These are phyloP conservation scores for Mallotus villosus DNA, from an alignment of 2,797 vertebrate genomes.

Conservation along the genomic window DNA sequence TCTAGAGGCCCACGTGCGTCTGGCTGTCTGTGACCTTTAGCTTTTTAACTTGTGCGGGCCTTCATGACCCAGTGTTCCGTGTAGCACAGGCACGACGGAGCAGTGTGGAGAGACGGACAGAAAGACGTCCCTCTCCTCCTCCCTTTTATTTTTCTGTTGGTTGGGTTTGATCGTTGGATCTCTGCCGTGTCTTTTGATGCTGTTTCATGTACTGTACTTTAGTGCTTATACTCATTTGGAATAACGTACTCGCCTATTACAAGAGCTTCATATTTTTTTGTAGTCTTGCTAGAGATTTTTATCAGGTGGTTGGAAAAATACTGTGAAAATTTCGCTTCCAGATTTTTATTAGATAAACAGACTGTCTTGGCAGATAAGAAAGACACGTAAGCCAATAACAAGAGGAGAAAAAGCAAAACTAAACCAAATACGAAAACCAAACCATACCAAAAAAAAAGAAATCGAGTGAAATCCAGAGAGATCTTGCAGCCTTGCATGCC, in stretches of 20 bases:
- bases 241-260: constrained; percentile 74
- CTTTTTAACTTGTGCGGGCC: constrained; percentile 42
- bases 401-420: constrained; percentile 58
- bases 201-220: constrained; percentile 76
- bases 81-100: constrained; percentile 52
- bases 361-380: constrained; percentile 64
- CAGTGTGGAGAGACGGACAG: constrained; percentile 26
- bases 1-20: constrained; percentile 8
- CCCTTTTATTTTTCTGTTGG: constrained; percentile 70
- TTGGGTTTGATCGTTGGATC: constrained; percentile 11
- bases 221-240: constrained; percentile 77
- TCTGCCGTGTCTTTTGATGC: constrained; percentile 68
- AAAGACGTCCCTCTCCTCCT: constrained; percentile 57
- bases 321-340: constrained; percentile 86
- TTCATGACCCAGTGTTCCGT: constrained; percentile 47
- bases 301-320: constrained; percentile 86
- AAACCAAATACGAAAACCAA: constrained; percentile 56
- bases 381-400: constrained; percentile 67
- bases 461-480: constrained; percentile 45
- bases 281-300: constrained; percentile 83
- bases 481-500: constrained; percentile 32
- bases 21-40: constrained; percentile 49
- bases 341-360: constrained; percentile 77
- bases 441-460: constrained; percentile 31
- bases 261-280: constrained; percentile 77